Conservation (phyloP, 2,797 vertebrate species). For the Triplophysa yarkandensis region DNA sequence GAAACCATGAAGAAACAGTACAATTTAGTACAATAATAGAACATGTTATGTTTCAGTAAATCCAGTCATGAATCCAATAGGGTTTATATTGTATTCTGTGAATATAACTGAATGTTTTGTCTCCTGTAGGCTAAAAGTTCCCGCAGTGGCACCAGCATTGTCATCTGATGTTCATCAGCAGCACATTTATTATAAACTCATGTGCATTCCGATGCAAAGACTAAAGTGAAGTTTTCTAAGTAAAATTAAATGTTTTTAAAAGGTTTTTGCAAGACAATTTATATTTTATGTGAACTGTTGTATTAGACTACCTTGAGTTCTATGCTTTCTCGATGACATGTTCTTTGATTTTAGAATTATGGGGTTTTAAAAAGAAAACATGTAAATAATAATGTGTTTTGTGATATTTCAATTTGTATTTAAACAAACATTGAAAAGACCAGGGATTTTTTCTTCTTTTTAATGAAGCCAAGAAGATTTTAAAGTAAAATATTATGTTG, state of each 20-base stretch:
- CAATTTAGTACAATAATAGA: too few relatives aligned
- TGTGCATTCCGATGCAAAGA: too few relatives aligned
- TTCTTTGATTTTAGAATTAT: background rate
- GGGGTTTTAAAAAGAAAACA: background rate
- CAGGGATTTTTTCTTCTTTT: background rate
- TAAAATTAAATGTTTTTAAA: background rate
- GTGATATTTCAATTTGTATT: background rate
- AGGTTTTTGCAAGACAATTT: background rate
- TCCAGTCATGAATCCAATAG: too few relatives aligned
- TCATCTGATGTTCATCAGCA: slow-evolving; percentile 46
- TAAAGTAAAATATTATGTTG: background rate
- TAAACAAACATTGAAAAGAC: background rate
- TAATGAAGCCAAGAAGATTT: background rate
- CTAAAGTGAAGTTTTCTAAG: background rate
- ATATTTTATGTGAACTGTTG: slow-evolving; percentile 5
- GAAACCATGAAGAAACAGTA: too few relatives aligned
- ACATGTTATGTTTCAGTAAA: too few relatives aligned
- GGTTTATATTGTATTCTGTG: background rate
- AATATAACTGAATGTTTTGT: slow-evolving; percentile 43
- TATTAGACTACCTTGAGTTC: background rate
- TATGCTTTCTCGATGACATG: background rate
- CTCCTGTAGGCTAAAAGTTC: slow-evolving; percentile 85
- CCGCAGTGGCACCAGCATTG: slow-evolving; percentile 77
- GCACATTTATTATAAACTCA: background rate
- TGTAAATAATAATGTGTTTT: background rate